Evolutionary conservation across 2,113 vertebrate species (phyloP).

Genomic region (Cephalopterus ornatus): DNA sequence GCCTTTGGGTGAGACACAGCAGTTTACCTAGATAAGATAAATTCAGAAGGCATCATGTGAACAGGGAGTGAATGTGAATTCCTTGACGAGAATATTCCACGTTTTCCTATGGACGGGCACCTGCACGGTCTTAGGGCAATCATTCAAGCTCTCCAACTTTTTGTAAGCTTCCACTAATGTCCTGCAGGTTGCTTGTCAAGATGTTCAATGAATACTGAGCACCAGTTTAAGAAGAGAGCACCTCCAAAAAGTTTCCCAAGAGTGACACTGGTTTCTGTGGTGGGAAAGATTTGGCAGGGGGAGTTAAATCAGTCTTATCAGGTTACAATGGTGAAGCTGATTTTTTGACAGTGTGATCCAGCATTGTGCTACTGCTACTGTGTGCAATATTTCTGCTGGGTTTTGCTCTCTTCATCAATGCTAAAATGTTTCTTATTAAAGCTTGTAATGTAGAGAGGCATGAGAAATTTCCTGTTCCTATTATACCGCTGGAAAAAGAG

Average conservation of each 20-base stretch:
- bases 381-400: accelerated
- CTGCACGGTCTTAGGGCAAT: not conserved
- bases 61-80: not conserved
- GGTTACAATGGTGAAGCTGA: not conserved
- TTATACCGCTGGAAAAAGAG: not conserved
- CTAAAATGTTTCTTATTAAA: not conserved
- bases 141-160: not conserved
- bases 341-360: not conserved
- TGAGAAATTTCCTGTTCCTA: not conserved
- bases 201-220: not conserved
- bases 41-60: not conserved
- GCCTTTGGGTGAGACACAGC: not conserved
- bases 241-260: not conserved
- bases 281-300: not conserved
- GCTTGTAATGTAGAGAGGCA: not conserved
- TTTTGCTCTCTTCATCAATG: not conserved
- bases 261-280: not conserved
- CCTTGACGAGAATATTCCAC: not conserved
- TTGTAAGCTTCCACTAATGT: not conserved
- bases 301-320: not conserved
- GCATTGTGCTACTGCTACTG: accelerated
- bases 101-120: not conserved
- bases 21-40: conserved; percentile 52
- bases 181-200: not conserved
- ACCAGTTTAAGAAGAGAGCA: not conserved